These are phyloP conservation scores for Tetramorium parvispinum DNA, from an alignment of 1,140 invertebrate genomes.

Conservation along the genomic window DNA sequence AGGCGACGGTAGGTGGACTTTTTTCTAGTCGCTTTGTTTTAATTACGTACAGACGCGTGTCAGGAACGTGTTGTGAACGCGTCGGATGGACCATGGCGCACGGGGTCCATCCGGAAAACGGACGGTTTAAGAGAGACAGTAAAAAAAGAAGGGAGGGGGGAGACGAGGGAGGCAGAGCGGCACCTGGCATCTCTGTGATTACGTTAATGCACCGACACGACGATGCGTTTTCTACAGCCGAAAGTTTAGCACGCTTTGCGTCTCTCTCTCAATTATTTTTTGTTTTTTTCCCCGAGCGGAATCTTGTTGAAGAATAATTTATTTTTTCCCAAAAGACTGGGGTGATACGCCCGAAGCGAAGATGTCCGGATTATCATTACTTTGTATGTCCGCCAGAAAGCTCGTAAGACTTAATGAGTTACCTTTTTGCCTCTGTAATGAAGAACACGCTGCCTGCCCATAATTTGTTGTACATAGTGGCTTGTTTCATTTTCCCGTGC, in stretches of 20 bases:
- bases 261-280: neutral
- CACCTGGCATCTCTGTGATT: conserved; percentile 78
- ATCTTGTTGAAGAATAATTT: conserved; percentile 52
- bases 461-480: conserved; percentile 44
- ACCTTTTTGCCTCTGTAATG: conserved; percentile 37
- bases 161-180: conserved; percentile 53
- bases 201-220: conserved; percentile 81
- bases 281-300: neutral
- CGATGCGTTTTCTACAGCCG: conserved; percentile 58
- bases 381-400: conserved; percentile 29
- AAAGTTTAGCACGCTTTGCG: conserved; percentile 50
- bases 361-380: conserved; percentile 59
- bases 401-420: conserved; percentile 43
- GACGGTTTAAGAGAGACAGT: conserved; percentile 47
- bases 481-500: conserved; percentile 39
- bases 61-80: conserved; percentile 75
- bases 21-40: conserved; percentile 56
- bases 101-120: conserved; percentile 63
- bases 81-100: conserved; percentile 30
- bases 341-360: conserved; percentile 44
- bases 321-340: conserved; percentile 27
- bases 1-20: conserved; percentile 52
- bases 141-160: conserved; percentile 56
- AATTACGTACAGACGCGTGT: conserved; percentile 77
- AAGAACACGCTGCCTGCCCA: conserved; percentile 34